A percentile compares a stretch with the other conserved stretches of the same genome.
These are phyloP conservation scores for Rhea pennata DNA, from an alignment of 2,113 vertebrate species.

Conservation along the genomic window DNA sequence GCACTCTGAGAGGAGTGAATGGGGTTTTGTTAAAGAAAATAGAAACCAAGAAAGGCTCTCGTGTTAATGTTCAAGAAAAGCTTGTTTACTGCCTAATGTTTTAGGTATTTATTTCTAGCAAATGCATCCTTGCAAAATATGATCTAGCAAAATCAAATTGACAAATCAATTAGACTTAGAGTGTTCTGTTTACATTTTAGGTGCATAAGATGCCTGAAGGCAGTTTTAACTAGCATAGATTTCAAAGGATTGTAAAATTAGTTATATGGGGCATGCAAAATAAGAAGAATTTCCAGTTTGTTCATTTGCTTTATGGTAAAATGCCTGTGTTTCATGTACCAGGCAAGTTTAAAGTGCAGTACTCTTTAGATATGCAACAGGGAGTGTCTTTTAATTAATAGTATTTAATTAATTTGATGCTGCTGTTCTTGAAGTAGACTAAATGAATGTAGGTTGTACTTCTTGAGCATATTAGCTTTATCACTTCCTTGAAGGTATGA, in stretches of 20 bases:
- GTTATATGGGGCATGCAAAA: conserved; percentile 19
- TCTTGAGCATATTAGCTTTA: conserved; percentile 7
- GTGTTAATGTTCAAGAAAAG: not conserved
- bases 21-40: not conserved
- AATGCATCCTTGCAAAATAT: not conserved
- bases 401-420: conserved; percentile 39
- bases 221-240: not conserved
- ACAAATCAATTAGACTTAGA: not conserved
- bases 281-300: conserved; percentile 47
- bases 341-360: not conserved
- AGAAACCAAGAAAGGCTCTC: not conserved
- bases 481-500: conserved; percentile 34
- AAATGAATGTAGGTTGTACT: not conserved
- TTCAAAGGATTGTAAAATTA: conserved; percentile 36
- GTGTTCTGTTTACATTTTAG: not conserved
- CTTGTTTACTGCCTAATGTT: not conserved
- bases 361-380: conserved; percentile 3
- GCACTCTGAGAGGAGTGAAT: not conserved
- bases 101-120: not conserved
- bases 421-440: not conserved
- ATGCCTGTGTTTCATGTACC: not conserved
- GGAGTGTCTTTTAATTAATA: conserved; percentile 9
- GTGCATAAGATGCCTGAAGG: not conserved
- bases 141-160: not conserved
- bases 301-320: not conserved